Evolutionary conservation across 1,140 invertebrate genomes (phyloP), one percentile per base, ranked within the genome.

Genomic region (Sitodiplosis mosellana): DNA sequence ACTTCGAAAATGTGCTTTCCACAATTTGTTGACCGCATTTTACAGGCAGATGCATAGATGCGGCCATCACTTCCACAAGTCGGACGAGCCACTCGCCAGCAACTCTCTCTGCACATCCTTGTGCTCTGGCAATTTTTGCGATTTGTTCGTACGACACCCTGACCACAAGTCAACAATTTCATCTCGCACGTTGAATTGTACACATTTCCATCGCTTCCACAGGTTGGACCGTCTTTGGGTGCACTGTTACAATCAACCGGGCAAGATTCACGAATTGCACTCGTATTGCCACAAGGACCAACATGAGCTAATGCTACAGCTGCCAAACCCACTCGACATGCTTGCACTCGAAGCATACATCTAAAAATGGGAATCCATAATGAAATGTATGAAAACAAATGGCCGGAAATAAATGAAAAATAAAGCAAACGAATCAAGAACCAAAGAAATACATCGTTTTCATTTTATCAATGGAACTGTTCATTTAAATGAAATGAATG

Each of bases 101-200:
- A 92, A 10, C 83, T 81, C 61, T 91, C 87, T 20, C 86, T 73
- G 61, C 87, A 92, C 64, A 89, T 86, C 50, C 84, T 75, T n/a
- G 87, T 91, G 20, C 85, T 89, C 59, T 88, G 83, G 60, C 87
- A 91, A 57, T 89, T 81, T 64, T 88, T 87, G 61, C 86, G 82
- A 55, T 80, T 82, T 12, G 85, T 87, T 53, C 80, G 73, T 34
- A 48, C 75, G n/a, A 83, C 80, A 22, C 81, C 80, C 71, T 83
- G 80, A 81, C 86, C 84, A 65, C 88, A 92, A 40, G 87, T 92
- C 4, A 84, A 69, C 45, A 85, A 70, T 59, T 87, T 88, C 84
- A 95, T 89, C 54, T 90, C 81, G 60, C 92, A 96, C 6, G 87
- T 89, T 49, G 82, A 93, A 56, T 82, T 83, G 69, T 95, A 95